phyloP scores from a whole-genome alignment of 2,113 vertebrate species.

The Condylura cristata region DNA sequence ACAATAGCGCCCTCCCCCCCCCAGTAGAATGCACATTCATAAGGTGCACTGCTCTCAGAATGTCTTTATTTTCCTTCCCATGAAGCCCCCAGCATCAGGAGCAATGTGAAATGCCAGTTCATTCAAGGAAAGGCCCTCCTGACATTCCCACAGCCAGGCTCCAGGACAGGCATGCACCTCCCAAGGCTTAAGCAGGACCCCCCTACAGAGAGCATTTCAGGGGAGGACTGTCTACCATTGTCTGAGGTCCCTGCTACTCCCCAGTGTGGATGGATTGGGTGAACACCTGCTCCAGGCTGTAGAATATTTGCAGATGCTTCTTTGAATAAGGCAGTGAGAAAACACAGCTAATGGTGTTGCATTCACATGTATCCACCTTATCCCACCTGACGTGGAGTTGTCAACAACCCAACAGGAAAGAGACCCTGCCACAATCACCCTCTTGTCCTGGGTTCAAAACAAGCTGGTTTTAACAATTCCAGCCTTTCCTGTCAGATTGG shows the following conservation, averaged over 20 bases:
- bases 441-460: too few relatives aligned
- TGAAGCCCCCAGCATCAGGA: neutral
- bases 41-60: neutral
- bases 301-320: neutral
- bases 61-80: neutral
- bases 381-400: neutral
- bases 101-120: neutral
- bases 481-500: too few relatives aligned
- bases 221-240: too few relatives aligned
- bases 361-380: neutral
- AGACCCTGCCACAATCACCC: neutral
- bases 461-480: too few relatives aligned
- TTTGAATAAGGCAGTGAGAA: neutral
- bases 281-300: neutral
- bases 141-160: neutral
- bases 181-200: neutral
- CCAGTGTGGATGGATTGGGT: neutral
- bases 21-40: neutral
- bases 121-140: neutral
- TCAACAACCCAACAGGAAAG: neutral
- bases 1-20: fast-evolving
- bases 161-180: neutral
- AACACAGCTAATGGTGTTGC: neutral
- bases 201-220: neutral
- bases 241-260: too few relatives aligned